A percentile compares a stretch with the other conserved stretches of the same genome.
phyloP scores from a whole-genome alignment of 2,113 vertebrate species.

The Sprattus sprattus region DNA sequence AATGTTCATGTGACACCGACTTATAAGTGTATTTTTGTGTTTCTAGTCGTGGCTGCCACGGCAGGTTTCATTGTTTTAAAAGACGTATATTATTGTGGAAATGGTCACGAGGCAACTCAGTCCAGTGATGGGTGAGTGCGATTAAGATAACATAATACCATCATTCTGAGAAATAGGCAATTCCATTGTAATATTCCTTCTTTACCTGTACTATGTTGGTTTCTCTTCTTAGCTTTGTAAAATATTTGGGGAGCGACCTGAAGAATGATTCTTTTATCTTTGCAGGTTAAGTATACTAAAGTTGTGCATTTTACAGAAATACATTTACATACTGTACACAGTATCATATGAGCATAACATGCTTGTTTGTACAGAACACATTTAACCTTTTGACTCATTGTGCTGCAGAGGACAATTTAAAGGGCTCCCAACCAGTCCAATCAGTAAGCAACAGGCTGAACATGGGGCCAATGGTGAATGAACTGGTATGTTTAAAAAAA shows the following conservation, averaged over 20 bases:
- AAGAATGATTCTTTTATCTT: background rate
- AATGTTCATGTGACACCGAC: too few species aligned
- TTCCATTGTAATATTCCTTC: too few species aligned
- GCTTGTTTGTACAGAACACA: background rate
- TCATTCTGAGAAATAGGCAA: background rate
- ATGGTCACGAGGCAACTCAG: background rate
- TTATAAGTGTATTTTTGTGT: background rate
- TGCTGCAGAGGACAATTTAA: too few species aligned
- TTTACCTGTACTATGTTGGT: background rate
- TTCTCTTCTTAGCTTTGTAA: background rate
- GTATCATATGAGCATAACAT: background rate
- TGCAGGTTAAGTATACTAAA: background rate
- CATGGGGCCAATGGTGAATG: too few species aligned
- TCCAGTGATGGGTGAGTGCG: background rate
- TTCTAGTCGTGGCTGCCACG: background rate
- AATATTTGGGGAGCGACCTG: background rate
- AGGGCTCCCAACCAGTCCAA: too few species aligned
- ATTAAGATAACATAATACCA: too few species aligned
- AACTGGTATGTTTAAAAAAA: too few species aligned
- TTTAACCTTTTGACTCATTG: background rate
- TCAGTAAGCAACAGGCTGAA: too few species aligned
- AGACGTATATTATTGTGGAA: background rate
- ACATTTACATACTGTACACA: background rate
- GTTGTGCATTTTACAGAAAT: background rate
- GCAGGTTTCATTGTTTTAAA: background rate